Evolutionary conservation across 2,113 vertebrate genomes (phyloP), one percentile per base, ranked within the genome.

Genomic region (Dryoscopus gambensis): DNA sequence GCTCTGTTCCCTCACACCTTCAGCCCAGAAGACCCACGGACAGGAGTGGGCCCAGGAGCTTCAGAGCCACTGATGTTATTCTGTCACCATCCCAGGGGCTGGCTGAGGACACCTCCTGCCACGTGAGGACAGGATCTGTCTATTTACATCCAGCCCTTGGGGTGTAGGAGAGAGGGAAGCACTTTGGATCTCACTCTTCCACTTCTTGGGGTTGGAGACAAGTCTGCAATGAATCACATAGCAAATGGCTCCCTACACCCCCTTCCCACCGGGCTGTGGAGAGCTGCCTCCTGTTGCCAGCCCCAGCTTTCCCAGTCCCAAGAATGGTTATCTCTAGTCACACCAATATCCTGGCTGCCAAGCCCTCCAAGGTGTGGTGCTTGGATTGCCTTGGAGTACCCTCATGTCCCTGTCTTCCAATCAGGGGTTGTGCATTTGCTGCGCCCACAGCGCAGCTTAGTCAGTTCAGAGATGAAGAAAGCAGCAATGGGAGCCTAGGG

Each of bases 61-160:
- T 20, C 5, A 4, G n/a, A 49, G 5, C 23, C 8, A 5, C 76
- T 17, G 42, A 33, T 0, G 0, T 62, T 47, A 31, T 44, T 84
- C n/a, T 56, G 55, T 55, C 19, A 7, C 14, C 9, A 2, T 46
- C 22, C 85, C 40, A 15, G 55, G 53, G 42, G 71, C 63, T 83
- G 79, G 53, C 79, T 74, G 83, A 94, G 88, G 90, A 73, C 11
- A 9, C 17, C 0, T 31, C 59, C 67, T 92, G 85, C 25, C 75
- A 95, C 67, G 25, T 1, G 0, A 88, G 82, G 82, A 87, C 63
- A 90, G 42, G 56, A 74, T 35, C 46, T 12, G 25, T 35, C 83
- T 95, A 68, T 91, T 93, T 93, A 80, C 90, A 88, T 6, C 33
- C 55, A 79, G 52, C 40, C 60, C 68, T 30, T 30, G 33, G 37